Evolutionary conservation across 2,888 invertebrate genomes (phyloP).

Genomic region (Nomada hirtipes): DNA sequence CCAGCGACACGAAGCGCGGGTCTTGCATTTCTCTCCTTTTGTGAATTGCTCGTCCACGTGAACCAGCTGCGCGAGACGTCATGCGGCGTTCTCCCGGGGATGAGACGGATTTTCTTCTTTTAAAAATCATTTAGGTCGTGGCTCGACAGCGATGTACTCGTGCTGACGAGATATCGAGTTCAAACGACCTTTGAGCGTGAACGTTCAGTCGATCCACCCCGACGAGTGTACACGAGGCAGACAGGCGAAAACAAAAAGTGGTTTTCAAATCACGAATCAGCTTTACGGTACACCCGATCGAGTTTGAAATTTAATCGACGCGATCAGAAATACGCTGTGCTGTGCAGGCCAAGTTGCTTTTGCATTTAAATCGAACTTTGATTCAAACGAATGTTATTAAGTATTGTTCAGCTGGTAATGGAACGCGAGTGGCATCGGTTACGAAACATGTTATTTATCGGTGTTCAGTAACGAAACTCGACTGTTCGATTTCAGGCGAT

Average conservation of each 20-base stretch:
- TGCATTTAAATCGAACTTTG: conserved; percentile 36
- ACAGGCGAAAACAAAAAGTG: conserved; percentile 56
- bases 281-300: conserved; percentile 53
- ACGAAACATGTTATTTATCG: background rate
- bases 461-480: conserved; percentile 1
- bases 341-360: conserved; percentile 10
- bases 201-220: conserved; percentile 51
- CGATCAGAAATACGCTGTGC: background rate
- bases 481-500: background rate
- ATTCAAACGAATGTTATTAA: conserved; percentile 32
- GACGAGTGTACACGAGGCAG: conserved; percentile 56
- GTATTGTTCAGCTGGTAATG: conserved; percentile 8
- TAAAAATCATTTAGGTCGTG: conserved; percentile 70
- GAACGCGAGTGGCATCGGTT: background rate
- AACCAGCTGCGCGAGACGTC: conserved; percentile 45
- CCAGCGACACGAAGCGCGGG: conserved; percentile 20
- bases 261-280: conserved; percentile 55
- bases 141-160: conserved; percentile 62
- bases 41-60: conserved; percentile 31
- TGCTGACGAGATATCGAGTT: conserved; percentile 68
- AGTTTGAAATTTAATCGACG: conserved; percentile 57
- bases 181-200: conserved; percentile 62
- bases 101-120: conserved; percentile 54
- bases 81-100: conserved; percentile 27
- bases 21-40: conserved; percentile 31